Evolutionary conservation across 2,113 vertebrate species (phyloP), one percentile per base, ranked within the genome.

Genomic region (Triplophysa siluroides): DNA sequence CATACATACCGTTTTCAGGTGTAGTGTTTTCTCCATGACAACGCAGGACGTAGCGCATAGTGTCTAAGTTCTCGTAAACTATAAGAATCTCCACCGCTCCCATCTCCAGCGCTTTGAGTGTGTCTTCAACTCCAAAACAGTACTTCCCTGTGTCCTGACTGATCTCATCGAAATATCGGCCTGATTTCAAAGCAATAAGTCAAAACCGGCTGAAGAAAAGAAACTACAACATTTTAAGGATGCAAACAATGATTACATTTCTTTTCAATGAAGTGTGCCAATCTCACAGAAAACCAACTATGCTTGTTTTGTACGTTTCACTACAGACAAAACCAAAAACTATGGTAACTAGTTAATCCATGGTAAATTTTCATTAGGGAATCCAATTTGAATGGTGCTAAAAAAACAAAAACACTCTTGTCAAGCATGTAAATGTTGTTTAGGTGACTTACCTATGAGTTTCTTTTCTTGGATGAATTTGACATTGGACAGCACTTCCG

Each of bases 381-480:
- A 33, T 33, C 4, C 29, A 6, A 58, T 21, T 58, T 58, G 16
- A 58, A 58, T 56, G 54, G 1, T 19, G n/a, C 16, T 4, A 5
- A 16, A 52, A 26, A 18, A 52, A 52, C 16, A n/a, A 21, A n/a
- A 58, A 1, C 18, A 58, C 19, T 58, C 61, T 69, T 2, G 62
- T 50, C 50, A 72, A 71, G 47, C 45, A 2, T 13, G 24, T 9
- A 60, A 72, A 8, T 62, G 12, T 41, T 13, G 19, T 10, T 38
- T 8, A 9, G 24, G 7, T 21, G n/a, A 23, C 16, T 45, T 78
- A 98, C 98, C 97, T 95, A 99, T 99, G 93, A 99, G 94, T 87
- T 99, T 99, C 90, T 99, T 99, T 90, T 99, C 98, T 91, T 99
- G 98, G 90, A 99, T 99, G 90, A 99, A 99, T 90, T 99, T 99